Conservation (phyloP, 35 echinoderm and acorn worm species). For the Chiridota heheva region DNA sequence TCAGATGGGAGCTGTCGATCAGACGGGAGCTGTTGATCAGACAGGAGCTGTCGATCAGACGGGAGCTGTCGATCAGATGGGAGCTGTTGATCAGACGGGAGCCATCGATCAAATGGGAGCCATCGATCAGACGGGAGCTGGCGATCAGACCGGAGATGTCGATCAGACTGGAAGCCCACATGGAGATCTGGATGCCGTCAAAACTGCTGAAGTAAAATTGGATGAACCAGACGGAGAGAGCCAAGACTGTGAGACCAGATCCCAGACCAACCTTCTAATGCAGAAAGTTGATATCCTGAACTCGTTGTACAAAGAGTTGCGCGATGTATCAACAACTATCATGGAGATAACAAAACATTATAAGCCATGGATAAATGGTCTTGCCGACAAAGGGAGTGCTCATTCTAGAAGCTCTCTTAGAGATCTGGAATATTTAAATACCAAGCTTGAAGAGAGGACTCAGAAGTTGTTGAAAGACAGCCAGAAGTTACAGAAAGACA, state of each 20-base stretch:
- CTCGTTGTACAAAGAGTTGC: conserved; percentile 48
- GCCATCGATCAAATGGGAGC: neutral
- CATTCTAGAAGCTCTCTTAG: conserved; percentile 39
- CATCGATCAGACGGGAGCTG: neutral
- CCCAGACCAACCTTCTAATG: too few relatives aligned
- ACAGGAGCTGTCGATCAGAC: too few relatives aligned
- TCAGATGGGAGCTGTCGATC: too few relatives aligned
- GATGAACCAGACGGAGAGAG: conserved; percentile 19
- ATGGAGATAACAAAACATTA: conserved; percentile 41
- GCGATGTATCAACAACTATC: conserved; percentile 53
- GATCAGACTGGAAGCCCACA: neutral
- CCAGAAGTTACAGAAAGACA: too few relatives aligned
- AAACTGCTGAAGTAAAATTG: neutral
- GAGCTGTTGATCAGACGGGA: too few relatives aligned
- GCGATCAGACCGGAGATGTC: neutral
- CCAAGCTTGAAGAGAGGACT: conserved; percentile 15
- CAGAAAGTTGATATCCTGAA: conserved; percentile 38
- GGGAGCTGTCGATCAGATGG: too few relatives aligned
- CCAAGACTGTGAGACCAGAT: conserved; percentile 24
- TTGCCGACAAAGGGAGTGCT: conserved; percentile 17
- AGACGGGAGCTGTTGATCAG: too few relatives aligned
- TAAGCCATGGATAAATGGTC: conserved; percentile 23
- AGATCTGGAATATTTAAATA: conserved; percentile 37
- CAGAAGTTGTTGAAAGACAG: conserved; percentile 9
- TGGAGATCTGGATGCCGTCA: neutral